Evolutionary conservation across 2,113 vertebrate species (phyloP).

Genomic region (Phoenicopterus ruber): DNA sequence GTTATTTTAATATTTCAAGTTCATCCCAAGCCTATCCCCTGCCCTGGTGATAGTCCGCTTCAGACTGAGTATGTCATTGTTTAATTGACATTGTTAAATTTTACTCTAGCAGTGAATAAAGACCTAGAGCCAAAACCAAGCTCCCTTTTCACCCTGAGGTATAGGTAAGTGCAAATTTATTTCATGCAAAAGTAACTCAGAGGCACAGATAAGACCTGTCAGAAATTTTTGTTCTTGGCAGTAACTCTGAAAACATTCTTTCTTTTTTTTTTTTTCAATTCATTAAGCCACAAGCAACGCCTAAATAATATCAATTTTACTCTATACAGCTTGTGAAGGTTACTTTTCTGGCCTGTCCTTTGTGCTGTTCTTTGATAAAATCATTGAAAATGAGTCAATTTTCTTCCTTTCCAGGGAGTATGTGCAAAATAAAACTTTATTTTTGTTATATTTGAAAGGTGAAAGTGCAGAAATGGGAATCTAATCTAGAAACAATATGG

Average conservation of each 20-base stretch:
- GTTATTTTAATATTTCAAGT: neutral
- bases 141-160: neutral
- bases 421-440: neutral
- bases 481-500: neutral
- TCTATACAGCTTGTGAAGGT: neutral
- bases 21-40: neutral
- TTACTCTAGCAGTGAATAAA: neutral
- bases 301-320: neutral
- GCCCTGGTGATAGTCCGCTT: neutral
- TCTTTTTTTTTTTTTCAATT: fast-evolving
- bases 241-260: neutral
- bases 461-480: neutral
- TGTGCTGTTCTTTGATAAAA: neutral
- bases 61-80: neutral
- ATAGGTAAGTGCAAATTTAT: neutral
- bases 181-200: neutral
- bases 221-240: neutral
- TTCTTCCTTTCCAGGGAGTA: neutral
- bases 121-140: neutral
- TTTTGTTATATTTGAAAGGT: neutral
- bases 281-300: neutral
- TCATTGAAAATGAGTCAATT: neutral
- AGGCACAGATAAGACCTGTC: neutral
- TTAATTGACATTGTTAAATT: neutral
- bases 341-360: neutral